A percentile compares a stretch with the other conserved stretches of the same genome.
Conservation (phyloP, 1,140 invertebrate genomes). For the Zaprionus camerounensis region DNA sequence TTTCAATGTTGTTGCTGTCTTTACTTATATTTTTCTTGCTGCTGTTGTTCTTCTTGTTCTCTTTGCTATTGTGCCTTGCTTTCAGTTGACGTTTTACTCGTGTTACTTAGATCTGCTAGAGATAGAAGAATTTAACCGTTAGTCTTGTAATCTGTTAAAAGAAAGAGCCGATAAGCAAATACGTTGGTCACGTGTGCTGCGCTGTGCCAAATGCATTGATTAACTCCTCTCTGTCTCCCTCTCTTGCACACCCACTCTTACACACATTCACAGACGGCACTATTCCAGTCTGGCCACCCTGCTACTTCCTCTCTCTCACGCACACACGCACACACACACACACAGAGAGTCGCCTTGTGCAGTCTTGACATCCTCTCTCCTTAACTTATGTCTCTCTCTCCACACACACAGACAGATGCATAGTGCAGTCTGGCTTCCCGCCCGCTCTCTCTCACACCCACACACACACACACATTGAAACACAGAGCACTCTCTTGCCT, state of each 20-base stretch:
- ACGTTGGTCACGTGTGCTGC: slow-evolving; percentile 77
- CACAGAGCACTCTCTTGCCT: neutral
- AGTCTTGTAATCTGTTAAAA: slow-evolving; percentile 24
- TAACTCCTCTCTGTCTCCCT: neutral
- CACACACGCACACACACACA: slow-evolving; percentile 8
- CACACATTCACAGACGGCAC: neutral
- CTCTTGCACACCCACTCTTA: neutral
- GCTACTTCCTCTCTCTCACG: neutral
- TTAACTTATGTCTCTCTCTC: too few relatives aligned
- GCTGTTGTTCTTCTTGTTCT: slow-evolving; percentile 8
- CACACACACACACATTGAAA: neutral
- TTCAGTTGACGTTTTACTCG: slow-evolving; percentile 26
- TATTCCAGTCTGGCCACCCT: neutral
- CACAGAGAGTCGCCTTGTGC: neutral
- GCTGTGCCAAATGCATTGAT: slow-evolving; percentile 52
- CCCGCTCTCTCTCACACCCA: neutral
- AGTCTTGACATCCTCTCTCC: too few relatives aligned
- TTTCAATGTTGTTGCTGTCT: slow-evolving; percentile 1
- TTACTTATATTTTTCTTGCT: slow-evolving; percentile 8
- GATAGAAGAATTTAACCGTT: slow-evolving; percentile 33
- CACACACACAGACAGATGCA: neutral
- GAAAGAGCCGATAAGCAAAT: slow-evolving; percentile 37
- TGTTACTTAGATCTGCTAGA: slow-evolving; percentile 64
- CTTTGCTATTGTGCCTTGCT: slow-evolving; percentile 21
- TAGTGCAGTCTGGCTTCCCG: neutral